phyloP scores from a whole-genome alignment of 1,140 invertebrate genomes.

The Conus ventricosus region DNA sequence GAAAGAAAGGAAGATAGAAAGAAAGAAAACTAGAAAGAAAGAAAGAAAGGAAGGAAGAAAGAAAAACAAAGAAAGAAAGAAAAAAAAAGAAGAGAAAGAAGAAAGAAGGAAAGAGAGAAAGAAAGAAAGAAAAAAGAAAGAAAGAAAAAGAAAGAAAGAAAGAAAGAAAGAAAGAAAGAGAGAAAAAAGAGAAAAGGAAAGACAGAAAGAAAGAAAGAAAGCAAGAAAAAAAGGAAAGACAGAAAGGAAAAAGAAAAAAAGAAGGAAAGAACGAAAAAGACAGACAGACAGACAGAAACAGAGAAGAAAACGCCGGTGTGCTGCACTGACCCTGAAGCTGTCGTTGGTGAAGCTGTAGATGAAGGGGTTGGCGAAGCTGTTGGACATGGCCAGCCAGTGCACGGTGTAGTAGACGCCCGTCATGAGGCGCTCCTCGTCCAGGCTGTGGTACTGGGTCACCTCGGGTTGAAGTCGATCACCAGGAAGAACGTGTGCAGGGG shows the following conservation, averaged over 20 bases:
- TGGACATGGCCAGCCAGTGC: slow-evolving; percentile 80
- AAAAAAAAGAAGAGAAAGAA: not conserved
- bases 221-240: not conserved
- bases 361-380: slow-evolving; percentile 91
- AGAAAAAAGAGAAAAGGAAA: not conserved
- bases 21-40: not conserved
- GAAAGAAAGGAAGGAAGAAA: not conserved
- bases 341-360: slow-evolving; percentile 92
- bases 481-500: slow-evolving; percentile 75
- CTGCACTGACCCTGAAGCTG: slow-evolving; percentile 84
- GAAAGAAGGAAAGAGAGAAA: not conserved
- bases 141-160: not conserved
- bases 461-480: slow-evolving; percentile 55
- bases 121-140: not conserved
- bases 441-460: slow-evolving; percentile 37
- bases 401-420: slow-evolving; percentile 63
- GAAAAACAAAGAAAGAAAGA: not conserved
- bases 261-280: no score
- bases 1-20: not conserved
- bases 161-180: not conserved
- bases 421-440: slow-evolving; percentile 42
- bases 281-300: not conserved
- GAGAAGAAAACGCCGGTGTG: slow-evolving; percentile 13
- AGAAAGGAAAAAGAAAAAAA: not conserved
- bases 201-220: not conserved